Base-by-base conservation (phyloP, 2,888 invertebrate species). In the Odontocolon sp. region DNA sequence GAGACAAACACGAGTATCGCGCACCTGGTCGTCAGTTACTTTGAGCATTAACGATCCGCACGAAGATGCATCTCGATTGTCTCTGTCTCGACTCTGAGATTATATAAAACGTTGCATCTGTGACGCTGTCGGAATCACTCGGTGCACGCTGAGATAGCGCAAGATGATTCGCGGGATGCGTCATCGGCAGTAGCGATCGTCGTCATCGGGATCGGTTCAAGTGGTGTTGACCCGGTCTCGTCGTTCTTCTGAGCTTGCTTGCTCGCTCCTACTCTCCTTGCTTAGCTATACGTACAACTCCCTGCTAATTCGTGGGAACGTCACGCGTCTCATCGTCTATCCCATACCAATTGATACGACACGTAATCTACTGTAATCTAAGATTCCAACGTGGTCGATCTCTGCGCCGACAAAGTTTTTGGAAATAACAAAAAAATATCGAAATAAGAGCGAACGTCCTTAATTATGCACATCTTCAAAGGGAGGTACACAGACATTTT, bases 201-300 rank as follows among this genome's bases (percentile, higher is more conserved):
- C 84, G 82, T 88, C 87, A 89, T 89, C 88, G 87, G 83, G 82
- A 88, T 87, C 87, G 83, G 89, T 89, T 89, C 88, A 88, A 89
- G 88, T 89, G 88, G 87, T 87, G 86, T 87, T 88, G 87, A 89
- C 87, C 88, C 84, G 78, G 11, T 36, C 59, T 63, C 57, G 63
- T 56, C 57, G 50, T 33, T 52, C 56, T n/a, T n/a, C n/a, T n/a
- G n/a, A n/a, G n/a, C n/a, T n/a, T n/a, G n/a, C 56, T 56, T 21
- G 63, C 38, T 45, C 31, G 38, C 36, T 31, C 52, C 52, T 66
- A 52, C 52, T 8, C 57, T 28, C 56, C 47, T 9, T 64, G 45
- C 11, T 36, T 54, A 52, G 40, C 50, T 52, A 54, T 54, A 63
- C 14, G 52, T n/a, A 16, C 36, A 3, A 3, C n/a, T 14, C 63